Base-by-base conservation (phyloP, 2,113 vertebrate genomes). In the Phaethornis superciliosus region DNA sequence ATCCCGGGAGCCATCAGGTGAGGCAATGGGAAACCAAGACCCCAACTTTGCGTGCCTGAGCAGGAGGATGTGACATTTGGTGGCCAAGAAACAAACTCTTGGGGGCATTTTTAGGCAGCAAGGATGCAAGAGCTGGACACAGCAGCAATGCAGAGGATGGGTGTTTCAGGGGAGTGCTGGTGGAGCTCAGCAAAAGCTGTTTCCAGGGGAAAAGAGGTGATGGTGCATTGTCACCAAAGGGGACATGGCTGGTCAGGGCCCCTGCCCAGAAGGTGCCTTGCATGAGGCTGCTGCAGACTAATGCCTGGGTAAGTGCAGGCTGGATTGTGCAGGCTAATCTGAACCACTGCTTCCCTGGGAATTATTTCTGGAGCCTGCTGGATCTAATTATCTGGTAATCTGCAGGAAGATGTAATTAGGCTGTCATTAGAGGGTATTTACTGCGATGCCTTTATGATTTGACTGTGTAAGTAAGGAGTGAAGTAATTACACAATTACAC, bases 351-450 rank as follows among this genome's bases (percentile, higher is more conserved):
- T 95, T 96, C 94, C 71, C 93, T 92, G 95, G 93, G 96, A 97
- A 97, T 97, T 97, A 97, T 95, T 97, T 95, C 92, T 95, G 95
- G 94, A 96, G 91, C 95, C 95, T 93, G 94, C 93, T 96, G 91
- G 96, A 96, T 97, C 96, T 97, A 96, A 96, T 96, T 96, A 97
- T 88, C 85, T 90, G 27, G 95, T 96, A 97, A 96, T 96, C 96
- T 96, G 93, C 92, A 97, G 96, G 96, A 95, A 96, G 96, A 96
- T 92, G 94, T 97, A 97, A 97, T 97, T 97, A 97, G 95, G 91
- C 95, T 95, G 95, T 95, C 95, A 96, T 95, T 96, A 96, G 95
- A 93, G 92, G 91, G 92, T 92, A 96, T 95, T 94, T 96, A 96
- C 95, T 94, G 93, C 20, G 62, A 97, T 96, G 95, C 89, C 85